Evolutionary conservation across 2,888 invertebrate genomes (phyloP), one percentile per base, ranked within the genome.

Genomic region (Scaptomyza flava): DNA sequence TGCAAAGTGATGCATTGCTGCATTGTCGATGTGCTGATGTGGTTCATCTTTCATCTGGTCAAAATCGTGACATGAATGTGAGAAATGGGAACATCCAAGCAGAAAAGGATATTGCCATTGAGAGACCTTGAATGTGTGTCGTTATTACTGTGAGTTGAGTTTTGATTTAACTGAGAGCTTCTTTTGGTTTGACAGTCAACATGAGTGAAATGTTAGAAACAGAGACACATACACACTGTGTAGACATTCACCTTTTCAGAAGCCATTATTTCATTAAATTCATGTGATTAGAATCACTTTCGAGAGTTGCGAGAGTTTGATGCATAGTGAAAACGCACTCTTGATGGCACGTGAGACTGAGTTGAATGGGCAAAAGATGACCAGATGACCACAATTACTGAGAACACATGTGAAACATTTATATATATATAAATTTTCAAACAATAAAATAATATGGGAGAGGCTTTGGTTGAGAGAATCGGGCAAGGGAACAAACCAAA

Each of bases 41-140:
- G 62, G 42, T 51, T 43, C 62, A 76, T 82, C 68, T 58, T 63
- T 76, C 80, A 82, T 80, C 72, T 63, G 89, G 90, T 89, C 90
- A 90, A 90, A 90, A 72, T 91, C 89, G 90, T 90, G 90, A 90
- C 90, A 80, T 60, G 89, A 89, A 86, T 88, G 73, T 63, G 67
- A 57, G 70, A 59, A 72, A 70, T 77, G 76, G 73, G 68, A 78
- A 57, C 62, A 77, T 68, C 65, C 41, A 41, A 41, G 17, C 41
- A 36, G 36, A 46, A 64, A 61, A 76, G 74, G 77, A 76, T 74
- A 63, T 46, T 43, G 58, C 36, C 34, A 23, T 53, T 54, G 54
- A 27, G 67, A 72, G 79, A 83, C 81, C 77, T 86, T 83, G 77
- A 38, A 81, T 81, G 87, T 80, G 67, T 77, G 77, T 72, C 81